Evolutionary conservation across 2,888 invertebrate species (phyloP), one percentile per base, ranked within the genome.

Genomic region (Diplazon laetatorius): DNA sequence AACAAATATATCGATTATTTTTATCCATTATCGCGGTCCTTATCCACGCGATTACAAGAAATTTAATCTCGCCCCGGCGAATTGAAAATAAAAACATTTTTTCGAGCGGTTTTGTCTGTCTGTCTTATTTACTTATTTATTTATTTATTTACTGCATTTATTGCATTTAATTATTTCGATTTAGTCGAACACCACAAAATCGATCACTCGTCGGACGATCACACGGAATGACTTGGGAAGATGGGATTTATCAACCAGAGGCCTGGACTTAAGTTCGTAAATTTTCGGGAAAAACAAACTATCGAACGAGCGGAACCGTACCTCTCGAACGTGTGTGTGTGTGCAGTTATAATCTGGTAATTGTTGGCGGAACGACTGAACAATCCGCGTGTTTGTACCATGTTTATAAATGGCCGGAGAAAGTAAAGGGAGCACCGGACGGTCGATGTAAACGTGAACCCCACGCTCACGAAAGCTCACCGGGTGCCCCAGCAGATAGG

Each of bases 331-430:
- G 44, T 71, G 52, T 30, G 77, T 52, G 44, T 71, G 52, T 30
- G 77, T 52, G 69, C 75, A 63, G 76, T 69, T 72, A 71, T 78
- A 83, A 80, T 82, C 80, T 80, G 80, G 85, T 82, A 84, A 87
- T 86, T 87, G 86, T 85, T 84, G 81, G 76, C 78, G 78, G 77
- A 80, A 85, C 83, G 85, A 90, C 90, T 90, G 90, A 89, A 87
- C 86, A 85, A 82, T 81, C 79, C 80, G 82, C 81, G 85, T 85
- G 86, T 87, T 87, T 80, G 85, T 82, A 76, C 75, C 81, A 87
- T 86, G 86, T 87, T 89, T 90, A 90, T 90, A 90, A 89, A 87
- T 87, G 85, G 80, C 85, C 85, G 87, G 89, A 90, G 90, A 90
- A 90, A 90, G 90, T 89, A 82, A 77, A 83, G 80, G 80, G 83